Base-by-base conservation (phyloP, 1,140 invertebrate genomes). In the Psilanteris sp. region DNA sequence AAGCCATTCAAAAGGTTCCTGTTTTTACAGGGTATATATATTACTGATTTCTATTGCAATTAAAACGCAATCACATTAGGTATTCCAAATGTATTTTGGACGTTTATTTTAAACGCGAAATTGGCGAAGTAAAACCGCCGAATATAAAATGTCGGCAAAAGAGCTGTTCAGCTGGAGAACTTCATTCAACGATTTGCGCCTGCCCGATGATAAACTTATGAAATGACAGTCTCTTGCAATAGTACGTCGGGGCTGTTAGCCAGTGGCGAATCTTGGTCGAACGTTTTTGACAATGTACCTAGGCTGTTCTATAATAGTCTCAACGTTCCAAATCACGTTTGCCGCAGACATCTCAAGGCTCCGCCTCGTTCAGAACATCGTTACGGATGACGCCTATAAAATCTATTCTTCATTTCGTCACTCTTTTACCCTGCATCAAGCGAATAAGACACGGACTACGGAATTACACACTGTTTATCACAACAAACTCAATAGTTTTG, bases 271-370 rank as follows among this genome's bases (percentile, higher is more conserved):
- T 67, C 54, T 75, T 68, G 62, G 72, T 68, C 64, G 59, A 59
- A 70, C 59, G 66, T 76, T 70, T 76, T 70, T 44, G 59, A 76
- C 73, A 70, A 76, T 70, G 43, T 59, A 64, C 57, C 73, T 76
- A 76, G 57, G 57, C 64, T 76, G 72, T 76, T 76, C 66, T 70
- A 76, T 76, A 76, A 70, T 70, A 34, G 73, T 70, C 73, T 52
- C 64, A 20, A 70, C 66, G 64, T 76, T 70, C 73, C 73, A 76
- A 76, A 76, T 70, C 66, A 70, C 72, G 64, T 62, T 62, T 57
- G 64, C 73, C 66, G 66, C 66, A 59, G 66, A 32, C 44, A 66
- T 76, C 66, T 52, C 64, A 76, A 76, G 64, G 64, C 72, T 76
- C 64, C 72, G 64, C 64, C 72, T 76, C 59, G 64, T 52, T 36